Conservation (phyloP, 2,113 vertebrate genomes). For the Myiopsitta monachus region DNA sequence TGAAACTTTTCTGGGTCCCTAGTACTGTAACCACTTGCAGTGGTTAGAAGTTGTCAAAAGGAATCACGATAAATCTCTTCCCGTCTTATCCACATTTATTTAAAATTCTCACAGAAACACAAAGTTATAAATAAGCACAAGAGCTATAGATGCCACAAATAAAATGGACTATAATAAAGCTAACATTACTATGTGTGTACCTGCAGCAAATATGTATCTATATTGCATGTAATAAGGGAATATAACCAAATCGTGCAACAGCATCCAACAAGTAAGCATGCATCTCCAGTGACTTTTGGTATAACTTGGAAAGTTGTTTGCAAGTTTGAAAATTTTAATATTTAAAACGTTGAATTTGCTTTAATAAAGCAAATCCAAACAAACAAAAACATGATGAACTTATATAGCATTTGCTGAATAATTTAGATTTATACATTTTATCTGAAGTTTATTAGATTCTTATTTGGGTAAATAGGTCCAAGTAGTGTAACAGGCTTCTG, state of each 20-base stretch:
- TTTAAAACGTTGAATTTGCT: neutral
- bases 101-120: neutral
- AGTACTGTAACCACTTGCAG: neutral
- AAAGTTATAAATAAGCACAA: neutral
- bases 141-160: neutral
- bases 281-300: neutral
- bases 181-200: neutral
- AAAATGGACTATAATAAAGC: neutral
- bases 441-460: neutral
- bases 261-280: neutral
- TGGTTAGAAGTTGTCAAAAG: neutral
- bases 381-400: neutral
- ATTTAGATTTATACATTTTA: neutral
- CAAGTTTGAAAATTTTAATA: neutral
- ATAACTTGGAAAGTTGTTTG: neutral
- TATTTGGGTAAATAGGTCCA: neutral
- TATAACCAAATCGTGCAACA: neutral
- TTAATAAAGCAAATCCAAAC: neutral
- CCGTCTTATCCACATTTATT: neutral
- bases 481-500: neutral
- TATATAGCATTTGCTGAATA: neutral
- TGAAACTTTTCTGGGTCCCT: neutral
- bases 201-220: neutral
- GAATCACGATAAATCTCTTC: neutral
- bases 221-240: neutral